phyloP scores from a whole-genome alignment of 2,888 invertebrate species.

The Synergus gifuensis region DNA sequence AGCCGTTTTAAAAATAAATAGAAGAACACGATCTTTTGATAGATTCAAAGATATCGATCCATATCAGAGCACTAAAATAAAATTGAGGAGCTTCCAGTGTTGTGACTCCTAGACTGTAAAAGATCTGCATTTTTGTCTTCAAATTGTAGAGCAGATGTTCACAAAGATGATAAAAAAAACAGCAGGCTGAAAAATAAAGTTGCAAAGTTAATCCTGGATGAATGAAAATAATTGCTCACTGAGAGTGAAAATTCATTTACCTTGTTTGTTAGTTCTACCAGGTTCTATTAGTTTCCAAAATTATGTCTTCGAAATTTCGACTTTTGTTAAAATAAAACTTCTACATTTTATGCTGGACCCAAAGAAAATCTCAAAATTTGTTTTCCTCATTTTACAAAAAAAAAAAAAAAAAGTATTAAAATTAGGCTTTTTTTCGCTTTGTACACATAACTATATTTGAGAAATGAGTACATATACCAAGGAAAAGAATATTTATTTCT shows the following conservation, averaged over 20 bases:
- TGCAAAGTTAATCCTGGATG: conserved; percentile 2
- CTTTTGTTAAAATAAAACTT: background rate
- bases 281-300: background rate
- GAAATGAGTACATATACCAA: no score
- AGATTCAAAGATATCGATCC: conserved; percentile 32
- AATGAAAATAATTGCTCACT: conserved; percentile 10
- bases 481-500: no score
- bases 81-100: conserved; percentile 36
- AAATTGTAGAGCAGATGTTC: conserved; percentile 15
- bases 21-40: conserved; percentile 18
- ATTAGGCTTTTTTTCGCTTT: background rate
- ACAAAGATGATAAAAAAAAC: conserved; percentile 1
- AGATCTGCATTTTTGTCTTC: conserved; percentile 27
- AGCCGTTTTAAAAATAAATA: conserved; percentile 8
- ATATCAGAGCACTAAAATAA: conserved; percentile 39
- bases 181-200: conserved; percentile 21
- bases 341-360: background rate
- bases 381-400: background rate
- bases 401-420: background rate
- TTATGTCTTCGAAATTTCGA: background rate
- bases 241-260: background rate
- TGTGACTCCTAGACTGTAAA: conserved; percentile 33
- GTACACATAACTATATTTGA: background rate
- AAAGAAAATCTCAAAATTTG: background rate
- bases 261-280: background rate